Evolutionary conservation across 2,797 vertebrate species (phyloP).

Genomic region (Sphaeramia orbicularis): DNA sequence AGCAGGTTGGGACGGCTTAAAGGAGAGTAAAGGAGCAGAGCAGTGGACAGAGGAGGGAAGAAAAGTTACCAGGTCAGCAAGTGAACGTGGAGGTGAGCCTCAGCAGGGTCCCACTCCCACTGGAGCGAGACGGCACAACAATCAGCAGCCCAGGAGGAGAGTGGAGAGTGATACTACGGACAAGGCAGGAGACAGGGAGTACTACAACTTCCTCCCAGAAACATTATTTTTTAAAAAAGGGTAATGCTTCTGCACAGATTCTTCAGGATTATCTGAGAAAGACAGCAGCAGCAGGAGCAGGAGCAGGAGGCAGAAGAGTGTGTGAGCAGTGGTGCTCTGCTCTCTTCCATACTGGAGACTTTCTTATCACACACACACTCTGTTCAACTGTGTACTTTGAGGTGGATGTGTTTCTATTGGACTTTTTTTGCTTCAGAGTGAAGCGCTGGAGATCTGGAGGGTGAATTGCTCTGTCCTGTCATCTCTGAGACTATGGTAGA

Average conservation of each 20-base stretch:
- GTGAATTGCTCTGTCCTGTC: constrained; percentile 66
- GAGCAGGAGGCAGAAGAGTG: no score
- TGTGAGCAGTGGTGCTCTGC: constrained; percentile 41
- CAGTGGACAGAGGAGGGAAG: constrained; percentile 40
- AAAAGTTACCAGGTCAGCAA: constrained; percentile 82
- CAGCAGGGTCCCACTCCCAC: constrained; percentile 53
- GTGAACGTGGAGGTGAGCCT: constrained; percentile 67
- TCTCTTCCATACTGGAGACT: constrained; percentile 41
- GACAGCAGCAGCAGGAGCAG: constrained; percentile 47
- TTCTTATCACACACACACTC: constrained; percentile 6
- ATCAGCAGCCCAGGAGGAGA: constrained; percentile 57
- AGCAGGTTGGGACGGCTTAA: constrained; percentile 21
- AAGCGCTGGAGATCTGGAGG: constrained; percentile 56
- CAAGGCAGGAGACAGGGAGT: constrained; percentile 50
- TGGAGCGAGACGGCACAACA: constrained; percentile 50
- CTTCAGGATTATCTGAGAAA: constrained; percentile 69
- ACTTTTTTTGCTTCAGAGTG: constrained; percentile 47
- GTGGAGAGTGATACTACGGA: constrained; percentile 38
- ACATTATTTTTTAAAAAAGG: constrained; percentile 44
- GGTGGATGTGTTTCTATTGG: constrained; percentile 48
- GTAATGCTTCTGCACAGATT: constrained; percentile 66
- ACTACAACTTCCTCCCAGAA: constrained; percentile 58
- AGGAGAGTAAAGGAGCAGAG: constrained; percentile 52
- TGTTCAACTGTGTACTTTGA: constrained; percentile 17
- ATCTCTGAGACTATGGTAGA: constrained; percentile 91